These are phyloP conservation scores for Dicrurus megarhynchus DNA, from an alignment of 2,113 vertebrate genomes.

Conservation along the genomic window DNA sequence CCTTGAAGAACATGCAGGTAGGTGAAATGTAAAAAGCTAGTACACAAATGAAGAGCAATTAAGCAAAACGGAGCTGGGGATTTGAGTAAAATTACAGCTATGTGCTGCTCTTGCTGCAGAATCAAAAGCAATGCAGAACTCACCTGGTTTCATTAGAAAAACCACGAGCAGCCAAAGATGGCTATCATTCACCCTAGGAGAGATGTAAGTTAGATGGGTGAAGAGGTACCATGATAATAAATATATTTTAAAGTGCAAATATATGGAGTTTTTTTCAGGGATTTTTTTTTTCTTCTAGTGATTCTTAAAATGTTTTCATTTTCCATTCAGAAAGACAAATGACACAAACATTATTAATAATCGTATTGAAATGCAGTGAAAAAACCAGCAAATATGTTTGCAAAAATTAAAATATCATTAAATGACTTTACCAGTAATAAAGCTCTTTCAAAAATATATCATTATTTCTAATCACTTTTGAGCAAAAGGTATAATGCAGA, in stretches of 20 bases:
- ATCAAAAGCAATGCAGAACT: background rate
- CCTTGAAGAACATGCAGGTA: background rate
- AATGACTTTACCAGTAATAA: background rate
- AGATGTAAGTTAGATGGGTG: background rate
- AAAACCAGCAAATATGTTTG: background rate
- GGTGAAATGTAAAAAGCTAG: background rate
- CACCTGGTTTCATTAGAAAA: background rate
- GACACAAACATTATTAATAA: background rate
- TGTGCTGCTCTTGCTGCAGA: background rate
- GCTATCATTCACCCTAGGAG: background rate
- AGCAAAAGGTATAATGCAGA: background rate
- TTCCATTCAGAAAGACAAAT: background rate
- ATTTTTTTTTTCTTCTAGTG: background rate
- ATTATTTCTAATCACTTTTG: background rate
- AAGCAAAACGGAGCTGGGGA: background rate
- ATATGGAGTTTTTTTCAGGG: rapidly evolving
- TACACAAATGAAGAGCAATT: background rate
- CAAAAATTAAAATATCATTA: background rate
- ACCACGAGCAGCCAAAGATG: background rate
- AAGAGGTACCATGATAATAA: background rate
- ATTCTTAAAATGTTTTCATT: background rate
- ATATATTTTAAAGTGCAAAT: background rate
- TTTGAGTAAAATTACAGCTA: background rate
- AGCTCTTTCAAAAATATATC: background rate
- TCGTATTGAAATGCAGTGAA: background rate